Percentiles rank a stretch among this genome's conserved stretches.
These are phyloP conservation scores for Drosophila carrolli DNA, from an alignment of 1,140 invertebrate genomes.

Conservation along the genomic window DNA sequence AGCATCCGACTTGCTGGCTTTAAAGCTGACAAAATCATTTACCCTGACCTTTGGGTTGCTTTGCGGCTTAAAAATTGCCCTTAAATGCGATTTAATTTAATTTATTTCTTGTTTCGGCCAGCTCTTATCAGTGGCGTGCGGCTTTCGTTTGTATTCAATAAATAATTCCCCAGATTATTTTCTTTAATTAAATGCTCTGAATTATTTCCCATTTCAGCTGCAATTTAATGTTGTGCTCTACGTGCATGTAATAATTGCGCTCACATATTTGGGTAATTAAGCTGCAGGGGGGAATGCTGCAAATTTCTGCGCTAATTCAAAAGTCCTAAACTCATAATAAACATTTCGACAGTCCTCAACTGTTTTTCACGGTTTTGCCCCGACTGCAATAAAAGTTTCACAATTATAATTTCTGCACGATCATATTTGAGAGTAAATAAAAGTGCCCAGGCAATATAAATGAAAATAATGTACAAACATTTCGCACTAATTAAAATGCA, in stretches of 20 bases:
- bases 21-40: slow-evolving; percentile 2
- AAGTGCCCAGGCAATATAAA: slow-evolving; percentile 51
- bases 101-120: slow-evolving; percentile 1
- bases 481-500: slow-evolving; percentile 76
- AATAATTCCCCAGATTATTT: slow-evolving; percentile 31
- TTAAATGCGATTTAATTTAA: slow-evolving; percentile 21
- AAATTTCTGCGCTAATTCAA: slow-evolving; percentile 55
- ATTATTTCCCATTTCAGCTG: slow-evolving; percentile 1
- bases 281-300: not conserved
- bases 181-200: slow-evolving; percentile 34
- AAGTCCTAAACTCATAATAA: slow-evolving; percentile 43
- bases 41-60: slow-evolving; percentile 18
- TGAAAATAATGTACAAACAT: slow-evolving; percentile 79
- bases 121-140: slow-evolving; percentile 8
- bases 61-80: not conserved
- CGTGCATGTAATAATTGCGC: slow-evolving; percentile 21
- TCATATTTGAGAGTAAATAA: slow-evolving; percentile 66
- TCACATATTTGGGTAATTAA: slow-evolving; percentile 56
- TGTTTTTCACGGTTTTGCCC: not conserved
- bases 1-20: not conserved
- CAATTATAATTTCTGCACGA: slow-evolving; percentile 57
- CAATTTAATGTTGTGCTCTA: not conserved
- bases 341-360: slow-evolving; percentile 56
- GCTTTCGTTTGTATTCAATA: slow-evolving; percentile 9
- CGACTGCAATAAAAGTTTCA: not conserved